Base-by-base conservation (phyloP, 1,140 invertebrate genomes). In the Drosophila murphyi region DNA sequence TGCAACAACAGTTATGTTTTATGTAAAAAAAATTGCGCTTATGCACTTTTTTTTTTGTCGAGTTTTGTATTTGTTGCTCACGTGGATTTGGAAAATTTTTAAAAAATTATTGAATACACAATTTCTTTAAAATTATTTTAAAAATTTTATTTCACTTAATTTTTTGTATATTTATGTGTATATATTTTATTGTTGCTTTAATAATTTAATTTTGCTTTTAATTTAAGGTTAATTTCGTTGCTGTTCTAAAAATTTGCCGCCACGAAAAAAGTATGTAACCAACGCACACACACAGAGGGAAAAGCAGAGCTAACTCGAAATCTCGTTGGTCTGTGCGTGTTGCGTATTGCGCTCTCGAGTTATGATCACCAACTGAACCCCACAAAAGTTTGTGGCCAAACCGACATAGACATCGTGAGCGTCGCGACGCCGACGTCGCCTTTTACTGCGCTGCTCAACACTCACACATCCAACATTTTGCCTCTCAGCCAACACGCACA, bases 321-420 rank as follows among this genome's bases (percentile, higher is more conserved):
- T 41, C 34, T 51, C 41, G 43, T n/a, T 73, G 31, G 10, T 7
- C 54, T 39, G 39, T 54, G 52, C 69, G 55, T 73, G 45, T 50
- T 88, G 83, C 73, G 83, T 88, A 73, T 47, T 83, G 63, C 80
- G 72, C 69, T 82, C 76, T 85, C 80, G 56, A 72, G 54, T 67
- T 63, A 88, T 72, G 85, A 88, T 88, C 85, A 85, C 77, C 80
- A 88, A 88, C 72, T 80, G 72, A 80, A 70, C 50, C 68, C 50
- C 68, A 72, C 57, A 45, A 55, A 50, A 12, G 51, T 45, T 74
- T 52, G 68, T 70, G 59, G 43, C 63, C 73, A 50, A 69, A 74
- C 43, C 48, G 54, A 78, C 67, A 52, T 45, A 62, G 61, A 54
- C 55, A 63, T 28, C 63, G 48, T 37, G 47, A 63, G 37, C 62